Evolutionary conservation across 2,888 invertebrate species (phyloP).

Genomic region (Lycophotia porphyrea): DNA sequence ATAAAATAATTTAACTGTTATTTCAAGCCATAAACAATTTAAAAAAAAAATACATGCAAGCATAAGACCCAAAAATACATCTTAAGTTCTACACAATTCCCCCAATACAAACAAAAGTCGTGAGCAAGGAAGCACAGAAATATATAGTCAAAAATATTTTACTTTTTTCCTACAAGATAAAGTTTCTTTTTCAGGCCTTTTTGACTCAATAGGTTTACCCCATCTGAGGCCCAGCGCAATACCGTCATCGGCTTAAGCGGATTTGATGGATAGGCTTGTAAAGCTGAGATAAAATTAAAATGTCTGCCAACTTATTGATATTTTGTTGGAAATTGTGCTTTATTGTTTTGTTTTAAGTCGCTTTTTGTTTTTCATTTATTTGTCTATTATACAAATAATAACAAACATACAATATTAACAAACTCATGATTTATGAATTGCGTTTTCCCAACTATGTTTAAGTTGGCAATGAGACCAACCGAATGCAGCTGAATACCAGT

Average conservation of each 20-base stretch:
- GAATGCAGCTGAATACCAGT: not conserved
- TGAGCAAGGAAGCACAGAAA: not conserved
- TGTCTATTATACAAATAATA: no score
- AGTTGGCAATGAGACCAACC: not conserved
- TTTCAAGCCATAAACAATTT: no score
- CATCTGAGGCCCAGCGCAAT: constrained; percentile 37
- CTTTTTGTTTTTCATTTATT: not conserved
- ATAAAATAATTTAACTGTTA: no score
- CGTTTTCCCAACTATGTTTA: not conserved
- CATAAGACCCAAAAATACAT: not conserved
- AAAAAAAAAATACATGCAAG: no score
- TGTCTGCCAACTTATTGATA: constrained; percentile 6
- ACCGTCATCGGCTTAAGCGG: constrained; percentile 30
- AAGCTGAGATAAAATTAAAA: constrained; percentile 45
- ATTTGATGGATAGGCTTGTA: constrained; percentile 43
- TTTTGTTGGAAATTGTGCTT: not conserved
- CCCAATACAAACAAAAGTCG: not conserved
- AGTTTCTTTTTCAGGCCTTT: constrained; percentile 30
- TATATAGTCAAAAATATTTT: not conserved
- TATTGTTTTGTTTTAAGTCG: not conserved
- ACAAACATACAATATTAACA: no score
- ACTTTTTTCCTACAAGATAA: not conserved
- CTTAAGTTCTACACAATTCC: not conserved
- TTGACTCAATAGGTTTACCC: constrained; percentile 39
- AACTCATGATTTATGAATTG: not conserved